Percentiles rank a stretch among this genome's conserved stretches.
Conservation (phyloP, 1,140 invertebrate species). For the Drosophila pseudoobscura region DNA sequence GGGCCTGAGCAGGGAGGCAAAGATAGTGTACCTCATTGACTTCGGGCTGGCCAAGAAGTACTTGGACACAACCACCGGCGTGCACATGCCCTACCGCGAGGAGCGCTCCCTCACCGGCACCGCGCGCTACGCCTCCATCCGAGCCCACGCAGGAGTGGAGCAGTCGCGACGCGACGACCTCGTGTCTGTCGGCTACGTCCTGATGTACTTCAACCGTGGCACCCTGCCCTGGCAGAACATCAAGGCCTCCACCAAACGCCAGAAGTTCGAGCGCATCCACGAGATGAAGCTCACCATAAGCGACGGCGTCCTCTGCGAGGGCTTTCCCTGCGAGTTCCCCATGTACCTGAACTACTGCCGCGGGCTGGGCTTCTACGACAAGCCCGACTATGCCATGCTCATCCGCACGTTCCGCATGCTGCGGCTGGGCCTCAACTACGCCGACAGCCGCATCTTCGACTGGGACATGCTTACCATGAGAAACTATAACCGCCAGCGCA, state of each 20-base stretch:
- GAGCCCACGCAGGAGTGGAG: slow-evolving; percentile 96
- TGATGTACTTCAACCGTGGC: slow-evolving; percentile 97
- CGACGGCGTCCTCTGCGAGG: slow-evolving; percentile 95
- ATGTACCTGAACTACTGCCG: slow-evolving; percentile 99
- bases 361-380: slow-evolving; percentile 95
- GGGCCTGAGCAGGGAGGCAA: slow-evolving; percentile 96
- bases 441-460: slow-evolving; percentile 99
- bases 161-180: slow-evolving; percentile 96
- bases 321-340: slow-evolving; percentile 96
- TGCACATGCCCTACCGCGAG: slow-evolving; percentile 96
- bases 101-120: slow-evolving; percentile 98
- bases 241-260: slow-evolving; percentile 96
- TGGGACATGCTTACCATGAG: slow-evolving; percentile 99
- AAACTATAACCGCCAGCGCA: slow-evolving; percentile 53
- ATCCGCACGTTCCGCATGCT: slow-evolving; percentile 98
- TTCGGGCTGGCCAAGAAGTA: slow-evolving; percentile 98
- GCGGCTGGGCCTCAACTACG: slow-evolving; percentile 88
- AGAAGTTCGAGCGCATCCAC: slow-evolving; percentile 98
- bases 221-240: slow-evolving; percentile 97
- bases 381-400: slow-evolving; percentile 96
- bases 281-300: slow-evolving; percentile 98
- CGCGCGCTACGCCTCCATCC: slow-evolving; percentile 97
- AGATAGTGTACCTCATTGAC: slow-evolving; percentile 97
- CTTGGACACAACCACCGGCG: slow-evolving; percentile 91
- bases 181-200: slow-evolving; percentile 96